phyloP scores from a whole-genome alignment of 2,113 vertebrate genomes.

The Apus apus region DNA sequence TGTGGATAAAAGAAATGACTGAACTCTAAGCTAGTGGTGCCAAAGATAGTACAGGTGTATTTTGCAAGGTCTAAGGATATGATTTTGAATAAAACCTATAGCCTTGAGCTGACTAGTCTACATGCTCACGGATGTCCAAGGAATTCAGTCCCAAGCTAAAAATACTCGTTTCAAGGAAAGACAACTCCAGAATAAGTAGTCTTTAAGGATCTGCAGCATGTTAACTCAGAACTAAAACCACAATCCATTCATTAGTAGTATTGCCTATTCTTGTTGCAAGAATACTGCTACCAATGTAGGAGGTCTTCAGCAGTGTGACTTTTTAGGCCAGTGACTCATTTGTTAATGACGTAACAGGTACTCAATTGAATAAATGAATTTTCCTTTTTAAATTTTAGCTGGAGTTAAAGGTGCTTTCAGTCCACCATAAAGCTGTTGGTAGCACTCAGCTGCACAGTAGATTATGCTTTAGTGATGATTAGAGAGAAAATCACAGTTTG shows the following conservation, averaged over 20 bases:
- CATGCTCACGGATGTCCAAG: neutral
- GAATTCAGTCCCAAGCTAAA: neutral
- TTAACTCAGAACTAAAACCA: neutral
- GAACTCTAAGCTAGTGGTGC: slow-evolving; percentile 2
- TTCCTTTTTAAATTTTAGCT: neutral
- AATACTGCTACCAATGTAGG: neutral
- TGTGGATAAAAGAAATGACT: neutral
- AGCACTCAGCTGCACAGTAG: neutral
- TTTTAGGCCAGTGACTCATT: neutral
- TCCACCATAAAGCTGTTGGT: neutral
- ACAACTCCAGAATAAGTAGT: neutral
- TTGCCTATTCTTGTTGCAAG: neutral
- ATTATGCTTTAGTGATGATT: neutral
- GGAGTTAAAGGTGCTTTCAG: neutral
- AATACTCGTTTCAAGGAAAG: neutral
- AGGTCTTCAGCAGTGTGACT: neutral
- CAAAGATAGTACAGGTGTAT: neutral
- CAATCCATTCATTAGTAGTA: neutral
- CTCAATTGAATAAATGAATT: neutral
- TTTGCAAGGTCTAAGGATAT: neutral
- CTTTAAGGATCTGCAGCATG: neutral
- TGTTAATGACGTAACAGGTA: neutral
- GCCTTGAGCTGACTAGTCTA: neutral
- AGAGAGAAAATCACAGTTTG: neutral
- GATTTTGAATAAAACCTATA: neutral